These are phyloP conservation scores for Pinctada fucata DNA, from an alignment of 2,888 invertebrate genomes.

Conservation along the genomic window DNA sequence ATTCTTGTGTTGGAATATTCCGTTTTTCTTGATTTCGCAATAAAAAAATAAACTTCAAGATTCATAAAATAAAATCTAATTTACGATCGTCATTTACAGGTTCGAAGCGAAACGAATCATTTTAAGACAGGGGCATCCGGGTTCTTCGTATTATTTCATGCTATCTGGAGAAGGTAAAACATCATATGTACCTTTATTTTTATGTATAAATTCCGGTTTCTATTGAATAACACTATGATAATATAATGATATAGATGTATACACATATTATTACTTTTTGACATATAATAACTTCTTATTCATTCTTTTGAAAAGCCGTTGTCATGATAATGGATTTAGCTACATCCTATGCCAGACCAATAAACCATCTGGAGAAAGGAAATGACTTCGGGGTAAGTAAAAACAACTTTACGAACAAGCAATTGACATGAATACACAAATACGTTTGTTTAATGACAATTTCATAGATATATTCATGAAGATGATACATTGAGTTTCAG, in stretches of 20 bases:
- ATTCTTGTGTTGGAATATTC: no score
- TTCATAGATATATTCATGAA: not conserved
- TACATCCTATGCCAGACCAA: slow-evolving; percentile 63
- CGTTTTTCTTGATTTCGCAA: no score
- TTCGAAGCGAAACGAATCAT: slow-evolving; percentile 68
- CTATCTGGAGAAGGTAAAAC: slow-evolving; percentile 69
- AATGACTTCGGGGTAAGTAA: slow-evolving; percentile 67
- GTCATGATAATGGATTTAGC: slow-evolving; percentile 70
- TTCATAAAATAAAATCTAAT: no score
- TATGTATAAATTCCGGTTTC: no score
- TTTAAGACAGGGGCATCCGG: slow-evolving; percentile 69
- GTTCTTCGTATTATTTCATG: slow-evolving; percentile 71
- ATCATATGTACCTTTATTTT: not conserved
- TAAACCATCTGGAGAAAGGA: slow-evolving; percentile 66
- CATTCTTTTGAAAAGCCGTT: slow-evolving; percentile 53
- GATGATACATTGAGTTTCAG: no score
- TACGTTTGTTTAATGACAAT: not conserved
- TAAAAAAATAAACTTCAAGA: no score
- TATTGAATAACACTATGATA: no score
- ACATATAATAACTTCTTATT: not conserved
- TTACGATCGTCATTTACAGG: slow-evolving; percentile 40
- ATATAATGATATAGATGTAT: no score
- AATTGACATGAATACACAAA: not conserved
- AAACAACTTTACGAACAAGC: no score
- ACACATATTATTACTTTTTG: no score